These are phyloP conservation scores for Oppia nitens DNA, from an alignment of 1,140 invertebrate species.

Conservation along the genomic window DNA sequence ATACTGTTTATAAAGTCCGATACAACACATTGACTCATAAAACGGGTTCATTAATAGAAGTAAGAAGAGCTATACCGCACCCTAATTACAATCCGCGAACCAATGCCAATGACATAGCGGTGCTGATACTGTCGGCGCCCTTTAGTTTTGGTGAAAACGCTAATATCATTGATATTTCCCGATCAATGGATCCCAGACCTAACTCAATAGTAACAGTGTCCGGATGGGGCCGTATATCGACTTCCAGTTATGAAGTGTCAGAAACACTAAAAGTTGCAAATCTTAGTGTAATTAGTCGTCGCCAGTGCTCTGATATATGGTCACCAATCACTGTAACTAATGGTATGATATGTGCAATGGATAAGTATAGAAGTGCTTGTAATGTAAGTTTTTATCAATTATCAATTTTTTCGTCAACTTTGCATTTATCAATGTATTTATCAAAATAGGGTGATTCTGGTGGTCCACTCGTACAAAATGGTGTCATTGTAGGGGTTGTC, in stretches of 20 bases:
- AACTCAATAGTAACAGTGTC: not conserved
- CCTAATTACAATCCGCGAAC: not conserved
- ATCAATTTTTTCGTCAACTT: not conserved
- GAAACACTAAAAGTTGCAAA: not conserved
- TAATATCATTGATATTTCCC: not conserved
- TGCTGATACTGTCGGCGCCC: not conserved
- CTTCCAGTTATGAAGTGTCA: not conserved
- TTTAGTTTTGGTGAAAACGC: not conserved
- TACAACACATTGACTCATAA: not conserved
- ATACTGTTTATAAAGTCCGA: no score
- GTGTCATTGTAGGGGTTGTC: not conserved
- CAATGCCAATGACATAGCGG: not conserved
- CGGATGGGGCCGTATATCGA: not conserved
- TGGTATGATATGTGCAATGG: not conserved
- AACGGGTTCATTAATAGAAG: not conserved
- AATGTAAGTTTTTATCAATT: not conserved
- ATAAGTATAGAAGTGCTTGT: not conserved
- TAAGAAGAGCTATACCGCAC: not conserved
- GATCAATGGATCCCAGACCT: not conserved
- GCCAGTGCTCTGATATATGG: not conserved
- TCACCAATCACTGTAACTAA: not conserved
- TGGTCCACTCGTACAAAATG: not conserved
- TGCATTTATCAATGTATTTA: not conserved
- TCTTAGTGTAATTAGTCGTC: not conserved
- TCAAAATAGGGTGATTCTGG: not conserved